Conservation (phyloP, 2,797 vertebrate species). For the Tiaroga cobitis region DNA sequence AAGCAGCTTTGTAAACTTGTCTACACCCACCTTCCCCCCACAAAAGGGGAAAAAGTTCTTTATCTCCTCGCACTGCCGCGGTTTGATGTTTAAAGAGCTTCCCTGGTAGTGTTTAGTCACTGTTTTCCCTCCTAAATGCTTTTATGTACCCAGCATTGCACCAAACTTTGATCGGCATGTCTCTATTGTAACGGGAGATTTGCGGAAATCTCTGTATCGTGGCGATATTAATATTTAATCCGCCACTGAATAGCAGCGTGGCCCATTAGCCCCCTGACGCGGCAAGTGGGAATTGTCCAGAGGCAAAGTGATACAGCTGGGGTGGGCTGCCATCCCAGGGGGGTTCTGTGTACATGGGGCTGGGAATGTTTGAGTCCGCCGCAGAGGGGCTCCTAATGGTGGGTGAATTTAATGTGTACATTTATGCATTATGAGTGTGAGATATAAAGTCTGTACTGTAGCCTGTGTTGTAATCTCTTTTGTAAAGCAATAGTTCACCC, state of each 20-base stretch:
- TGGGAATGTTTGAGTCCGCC: slow-evolving; percentile 49
- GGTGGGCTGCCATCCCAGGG: slow-evolving; percentile 74
- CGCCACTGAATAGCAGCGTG: slow-evolving; percentile 79
- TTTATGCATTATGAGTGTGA: slow-evolving; percentile 1
- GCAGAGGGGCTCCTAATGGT: slow-evolving; percentile 42
- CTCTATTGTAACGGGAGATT: slow-evolving; percentile 83
- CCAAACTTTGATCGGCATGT: slow-evolving; percentile 80
- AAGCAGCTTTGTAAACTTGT: slow-evolving; percentile 74
- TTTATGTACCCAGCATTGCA: slow-evolving; percentile 76
- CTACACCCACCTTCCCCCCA: slow-evolving; percentile 57
- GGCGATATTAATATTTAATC: slow-evolving; percentile 87
- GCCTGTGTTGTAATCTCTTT: slow-evolving; percentile 33
- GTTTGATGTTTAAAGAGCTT: slow-evolving; percentile 77
- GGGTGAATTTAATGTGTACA: slow-evolving; percentile 10
- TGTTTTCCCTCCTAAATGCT: slow-evolving; percentile 81
- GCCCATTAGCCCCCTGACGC: slow-evolving; percentile 84
- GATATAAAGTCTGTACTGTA: slow-evolving; percentile 51
- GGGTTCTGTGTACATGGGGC: slow-evolving; percentile 64
- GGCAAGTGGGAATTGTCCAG: slow-evolving; percentile 85
- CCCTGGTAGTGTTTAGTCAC: slow-evolving; percentile 72
- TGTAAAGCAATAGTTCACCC: neutral
- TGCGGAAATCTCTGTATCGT: slow-evolving; percentile 82
- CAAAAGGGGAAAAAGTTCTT: slow-evolving; percentile 69
- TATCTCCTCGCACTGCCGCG: slow-evolving; percentile 61
- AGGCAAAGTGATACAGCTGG: slow-evolving; percentile 83